Evolutionary conservation across 2,113 vertebrate genomes (phyloP).

Genomic region (Electrona antarctica): DNA sequence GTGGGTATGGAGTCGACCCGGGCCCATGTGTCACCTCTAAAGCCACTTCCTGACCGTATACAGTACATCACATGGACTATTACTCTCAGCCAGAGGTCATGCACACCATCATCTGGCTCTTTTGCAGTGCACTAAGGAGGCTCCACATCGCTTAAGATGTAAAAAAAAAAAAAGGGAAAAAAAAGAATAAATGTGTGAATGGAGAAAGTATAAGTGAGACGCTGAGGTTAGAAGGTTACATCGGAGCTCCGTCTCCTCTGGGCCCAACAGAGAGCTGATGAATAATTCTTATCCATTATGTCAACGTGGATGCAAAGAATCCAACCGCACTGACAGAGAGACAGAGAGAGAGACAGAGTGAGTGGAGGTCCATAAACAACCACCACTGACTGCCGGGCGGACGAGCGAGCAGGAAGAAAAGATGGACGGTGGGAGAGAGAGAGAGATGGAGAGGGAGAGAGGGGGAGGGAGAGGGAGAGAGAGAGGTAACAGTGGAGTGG

Average conservation of each 20-base stretch:
- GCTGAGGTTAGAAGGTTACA: constrained; percentile 25
- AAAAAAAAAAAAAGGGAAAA: no score
- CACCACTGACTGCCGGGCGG: no score
- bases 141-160: constrained; percentile 32
- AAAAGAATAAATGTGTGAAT: constrained; percentile 1
- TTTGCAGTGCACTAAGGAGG: no score
- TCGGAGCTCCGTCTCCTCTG: neutral
- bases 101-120: neutral
- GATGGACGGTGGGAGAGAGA: neutral
- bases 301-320: neutral
- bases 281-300: no score
- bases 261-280: constrained; percentile 1
- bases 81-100: constrained; percentile 24
- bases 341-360: neutral
- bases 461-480: neutral
- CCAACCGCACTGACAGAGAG: neutral
- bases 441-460: neutral
- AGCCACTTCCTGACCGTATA: neutral
- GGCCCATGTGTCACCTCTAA: neutral
- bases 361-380: neutral
- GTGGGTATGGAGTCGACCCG: neutral
- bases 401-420: neutral
- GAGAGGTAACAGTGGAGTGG: constrained; percentile 1
- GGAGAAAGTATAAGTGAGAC: constrained; percentile 24
- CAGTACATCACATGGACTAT: constrained; percentile 3